phyloP scores from a whole-genome alignment of 2,797 vertebrate species.

The Phalloptychus januarius region DNA sequence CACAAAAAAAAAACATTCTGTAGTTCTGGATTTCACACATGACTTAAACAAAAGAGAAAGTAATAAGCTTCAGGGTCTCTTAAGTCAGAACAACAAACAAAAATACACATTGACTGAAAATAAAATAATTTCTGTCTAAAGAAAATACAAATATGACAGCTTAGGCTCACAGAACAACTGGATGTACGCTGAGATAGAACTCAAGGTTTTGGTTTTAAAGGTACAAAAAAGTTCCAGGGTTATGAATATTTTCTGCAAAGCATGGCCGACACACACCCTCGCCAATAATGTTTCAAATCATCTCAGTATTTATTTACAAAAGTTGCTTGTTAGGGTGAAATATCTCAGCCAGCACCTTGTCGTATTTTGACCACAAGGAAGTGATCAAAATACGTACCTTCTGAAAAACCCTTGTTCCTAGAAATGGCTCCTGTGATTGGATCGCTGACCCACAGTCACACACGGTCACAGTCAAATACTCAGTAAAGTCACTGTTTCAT shows the following conservation, averaged over 20 bases:
- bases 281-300: background rate
- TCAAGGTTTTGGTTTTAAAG: background rate
- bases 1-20: background rate
- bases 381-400: background rate
- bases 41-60: background rate
- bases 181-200: background rate
- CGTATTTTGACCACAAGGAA: background rate
- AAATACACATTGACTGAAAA: background rate
- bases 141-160: background rate
- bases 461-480: conserved; percentile 1
- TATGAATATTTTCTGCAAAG: background rate
- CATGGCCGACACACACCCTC: background rate
- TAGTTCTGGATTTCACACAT: background rate
- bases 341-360: background rate
- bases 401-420: background rate
- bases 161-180: background rate
- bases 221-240: background rate
- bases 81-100: background rate
- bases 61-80: background rate
- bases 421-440: background rate
- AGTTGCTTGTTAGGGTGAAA: background rate
- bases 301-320: background rate
- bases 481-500: background rate
- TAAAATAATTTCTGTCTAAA: background rate
- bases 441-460: background rate